Evolutionary conservation across 23 tunicate species (phyloP), one percentile per base, ranked within the genome.

Genomic region (Diplosoma virens): DNA sequence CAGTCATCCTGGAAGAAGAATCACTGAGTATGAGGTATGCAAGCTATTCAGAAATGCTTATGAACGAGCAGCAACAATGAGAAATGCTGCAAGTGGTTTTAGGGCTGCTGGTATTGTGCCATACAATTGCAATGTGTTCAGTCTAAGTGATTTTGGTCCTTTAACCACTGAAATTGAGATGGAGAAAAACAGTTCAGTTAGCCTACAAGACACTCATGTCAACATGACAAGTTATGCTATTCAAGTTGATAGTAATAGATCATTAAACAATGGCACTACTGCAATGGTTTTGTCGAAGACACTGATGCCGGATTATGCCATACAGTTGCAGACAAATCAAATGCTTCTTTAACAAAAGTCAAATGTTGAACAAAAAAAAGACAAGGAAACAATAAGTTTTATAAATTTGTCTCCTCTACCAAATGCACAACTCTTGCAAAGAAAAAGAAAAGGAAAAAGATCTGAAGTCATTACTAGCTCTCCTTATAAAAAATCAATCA

Each of bases 11-110:
- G 76, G 73, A 3, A n/a, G 61, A 45, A 22, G 58, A 16, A 31
- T 78, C 25, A 35, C 47, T 16, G 67, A 41, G 30, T 80, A 28
- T 28, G 67, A 80, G 21, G 67, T 80, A 24, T 72, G 59, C 47
- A 53, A 24, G 48, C 25, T 48, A 1, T 68, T 67, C 24, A 26
- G 59, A 31, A 32, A 24, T 31, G 83, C 83, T 23, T 79, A 59
- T 66, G 59, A 31, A 17, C 59, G 37, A 48, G 65, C 85, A 32
- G 72, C 72, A 9, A 80, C 64, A 1, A 70, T 80, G 65, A 30
- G 27, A 70, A 80, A 80, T 46, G 55, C 72, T 24, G 72, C 78
- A 72, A 48, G 26, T 47, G 78, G 61, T 11, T 72, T 72, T 9
- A 47, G 37, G 26, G 59, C 78, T 25, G 59, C 75, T 47, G 78